Conservation (phyloP, 1,140 invertebrate genomes). For the Coenobita brevimanus region DNA sequence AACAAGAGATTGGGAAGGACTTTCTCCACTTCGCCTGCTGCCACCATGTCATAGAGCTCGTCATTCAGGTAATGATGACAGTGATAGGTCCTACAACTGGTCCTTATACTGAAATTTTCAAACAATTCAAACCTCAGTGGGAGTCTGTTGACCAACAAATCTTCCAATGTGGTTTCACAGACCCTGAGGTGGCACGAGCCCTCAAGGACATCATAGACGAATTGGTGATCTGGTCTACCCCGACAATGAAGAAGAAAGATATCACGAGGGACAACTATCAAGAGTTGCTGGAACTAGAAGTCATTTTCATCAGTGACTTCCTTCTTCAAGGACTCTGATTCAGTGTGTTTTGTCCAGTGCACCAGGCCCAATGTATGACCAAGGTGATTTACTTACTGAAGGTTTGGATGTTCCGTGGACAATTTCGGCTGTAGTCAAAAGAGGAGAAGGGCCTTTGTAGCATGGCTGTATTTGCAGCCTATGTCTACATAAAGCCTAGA, state of each 20-base stretch:
- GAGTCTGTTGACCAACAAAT: not conserved
- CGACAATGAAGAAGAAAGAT: constrained; percentile 40
- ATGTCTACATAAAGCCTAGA: too few species aligned
- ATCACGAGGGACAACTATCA: constrained; percentile 20
- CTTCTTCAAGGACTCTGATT: constrained; percentile 28
- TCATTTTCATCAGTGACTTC: constrained; percentile 41
- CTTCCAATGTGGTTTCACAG: not conserved
- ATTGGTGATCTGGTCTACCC: constrained; percentile 26
- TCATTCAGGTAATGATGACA: not conserved
- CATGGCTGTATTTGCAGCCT: constrained; percentile 1
- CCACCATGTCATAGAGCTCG: not conserved
- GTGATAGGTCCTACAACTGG: not conserved
- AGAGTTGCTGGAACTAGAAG: constrained; percentile 36
- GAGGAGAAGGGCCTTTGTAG: constrained; percentile 20
- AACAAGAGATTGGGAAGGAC: not conserved
- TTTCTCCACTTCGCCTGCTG: not conserved
- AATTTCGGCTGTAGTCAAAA: constrained; percentile 24
- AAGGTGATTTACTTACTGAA: constrained; percentile 23
- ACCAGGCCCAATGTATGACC: constrained; percentile 31
- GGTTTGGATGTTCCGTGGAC: not conserved
- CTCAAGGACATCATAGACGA: constrained; percentile 38
- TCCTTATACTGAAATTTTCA: too few species aligned
- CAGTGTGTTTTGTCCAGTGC: not conserved
- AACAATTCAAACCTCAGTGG: constrained; percentile 27
- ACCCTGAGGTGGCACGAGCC: constrained; percentile 26